Base-by-base conservation (phyloP, 1,140 invertebrate genomes). In the Muscidifurax raptorellus region DNA sequence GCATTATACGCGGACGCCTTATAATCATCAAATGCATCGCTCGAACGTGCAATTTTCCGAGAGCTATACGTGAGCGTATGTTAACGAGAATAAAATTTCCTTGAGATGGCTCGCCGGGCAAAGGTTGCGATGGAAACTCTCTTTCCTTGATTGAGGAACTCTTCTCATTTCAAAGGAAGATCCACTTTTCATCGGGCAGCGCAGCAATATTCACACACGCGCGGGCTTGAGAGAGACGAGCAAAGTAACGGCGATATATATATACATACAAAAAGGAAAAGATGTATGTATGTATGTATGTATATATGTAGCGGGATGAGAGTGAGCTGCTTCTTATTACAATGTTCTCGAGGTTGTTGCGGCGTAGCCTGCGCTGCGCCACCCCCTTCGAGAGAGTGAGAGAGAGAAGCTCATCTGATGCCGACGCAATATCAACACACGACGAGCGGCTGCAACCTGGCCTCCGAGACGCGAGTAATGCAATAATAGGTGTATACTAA, bases 401-500 rank as follows among this genome's bases (percentile, higher is more conserved):
- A 22, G 52, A 59, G 22, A 40, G 36, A 69, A 25, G 75, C 22
- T 84, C 67, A 74, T 84, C 66, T 5, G 22, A 64, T 64, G 15
- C 47, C 28, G 66, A 79, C 71, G 84, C 79, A 81, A 81, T 81
- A 85, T 85, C 79, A 81, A 82, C 84, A 81, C 36, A n/a, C n/a
- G n/a, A 36, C 32, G 32, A 69, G 74, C 83, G 84, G 72, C 40
- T 81, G 79, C 79, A 85, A 85, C 78, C 83, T 85, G 83, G 44
- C 74, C 77, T 59, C 52, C 52, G 32, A 69, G 74, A 27, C 66
- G 64, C 76, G 27, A 59, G 90, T 92, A 92, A 91, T 90, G 91
- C 92, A 93, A 93, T 93, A 93, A 92, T 93, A 92, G 91, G 91
- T 91, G 91, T 93, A 92, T 92, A 93, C 92, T 93, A 93, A 93